Conservation (phyloP, 2,797 vertebrate genomes). For the Xenopus petersii region DNA sequence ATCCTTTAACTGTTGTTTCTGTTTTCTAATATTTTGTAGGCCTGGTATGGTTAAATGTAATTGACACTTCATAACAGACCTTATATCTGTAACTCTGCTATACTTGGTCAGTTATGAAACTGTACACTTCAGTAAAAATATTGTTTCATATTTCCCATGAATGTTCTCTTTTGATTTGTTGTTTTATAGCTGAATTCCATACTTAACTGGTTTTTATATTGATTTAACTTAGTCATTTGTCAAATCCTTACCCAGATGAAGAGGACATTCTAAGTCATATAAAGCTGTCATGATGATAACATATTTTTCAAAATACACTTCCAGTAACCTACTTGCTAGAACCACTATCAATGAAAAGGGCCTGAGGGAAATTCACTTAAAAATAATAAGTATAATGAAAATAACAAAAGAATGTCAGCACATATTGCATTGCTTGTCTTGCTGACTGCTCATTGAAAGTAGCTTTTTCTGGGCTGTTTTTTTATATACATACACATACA, state of each 20-base stretch:
- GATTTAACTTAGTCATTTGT: conserved; percentile 43
- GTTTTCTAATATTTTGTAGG: too few relatives aligned
- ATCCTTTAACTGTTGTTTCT: too few relatives aligned
- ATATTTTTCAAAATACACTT: conserved; percentile 36
- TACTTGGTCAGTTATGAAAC: background rate
- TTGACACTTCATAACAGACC: background rate
- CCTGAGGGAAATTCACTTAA: conserved; percentile 30
- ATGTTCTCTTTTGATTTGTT: conserved; percentile 22
- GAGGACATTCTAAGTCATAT: conserved; percentile 39
- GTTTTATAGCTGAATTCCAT: conserved; percentile 16
- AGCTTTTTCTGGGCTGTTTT: background rate
- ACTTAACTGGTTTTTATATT: conserved; percentile 41
- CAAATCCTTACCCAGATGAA: conserved; percentile 35
- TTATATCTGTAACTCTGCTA: background rate
- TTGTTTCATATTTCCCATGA: conserved; percentile 1
- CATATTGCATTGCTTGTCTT: conserved; percentile 12
- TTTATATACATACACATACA: too few relatives aligned
- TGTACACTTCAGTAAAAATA: background rate
- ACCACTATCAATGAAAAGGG: conserved; percentile 31
- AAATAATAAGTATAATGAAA: conserved; percentile 33
- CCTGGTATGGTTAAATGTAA: background rate
- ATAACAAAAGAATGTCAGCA: conserved; percentile 25
- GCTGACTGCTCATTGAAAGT: conserved; percentile 1
- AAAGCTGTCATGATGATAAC: conserved; percentile 38
- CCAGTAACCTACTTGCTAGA: conserved; percentile 31